Base-by-base conservation (phyloP, 2,888 invertebrate genomes). In the Acanthococcus lagerstroemiae region DNA sequence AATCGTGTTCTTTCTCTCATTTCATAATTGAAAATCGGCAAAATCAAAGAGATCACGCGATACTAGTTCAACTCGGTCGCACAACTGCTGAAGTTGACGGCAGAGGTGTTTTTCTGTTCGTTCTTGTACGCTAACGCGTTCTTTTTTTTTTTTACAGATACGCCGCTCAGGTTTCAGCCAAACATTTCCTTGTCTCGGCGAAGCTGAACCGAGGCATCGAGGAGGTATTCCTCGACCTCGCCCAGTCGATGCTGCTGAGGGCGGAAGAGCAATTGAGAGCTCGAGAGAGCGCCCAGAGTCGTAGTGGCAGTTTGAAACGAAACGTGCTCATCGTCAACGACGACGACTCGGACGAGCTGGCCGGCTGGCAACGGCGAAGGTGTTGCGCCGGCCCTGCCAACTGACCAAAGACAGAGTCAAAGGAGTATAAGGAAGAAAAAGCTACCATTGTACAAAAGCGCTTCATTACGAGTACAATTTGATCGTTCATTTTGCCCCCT, bases 141-240 rank as follows among this genome's bases (percentile, higher is more conserved):
- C 19, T 45, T 45, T 45, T 4, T 15, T 15, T 15, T 45, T 52
- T 69, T 79, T 79, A 58, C 76, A 93, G 91, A 67, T 95, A 95
- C 78, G 88, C 95, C 3, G 82, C 82, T 70, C 87, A 88, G 75
- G 95, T 95, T 5, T 94, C 93, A 65, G 95, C 96, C 1, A 84
- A 85, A 72, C 95, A 95, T 77, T 91, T 86, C 76, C 87, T 90
- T 75, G 93, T 95, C 30, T 95, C 95, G 27, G 96, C 96, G 0
- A 96, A 96, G 78, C 77, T 85, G 67, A 94, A 94, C 76, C 84
- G 87, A 76, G 94, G 94, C 27, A 88, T 95, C 4, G 91, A 94
- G 75, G 93, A 95, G 68, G 80, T 95, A 74, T 95, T 95, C 76
- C 76, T 93, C 55, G 86, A 89, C 70, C 78, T 96, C 67, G 88